Conservation (phyloP, 1,140 invertebrate species). For the Halesus radiatus region DNA sequence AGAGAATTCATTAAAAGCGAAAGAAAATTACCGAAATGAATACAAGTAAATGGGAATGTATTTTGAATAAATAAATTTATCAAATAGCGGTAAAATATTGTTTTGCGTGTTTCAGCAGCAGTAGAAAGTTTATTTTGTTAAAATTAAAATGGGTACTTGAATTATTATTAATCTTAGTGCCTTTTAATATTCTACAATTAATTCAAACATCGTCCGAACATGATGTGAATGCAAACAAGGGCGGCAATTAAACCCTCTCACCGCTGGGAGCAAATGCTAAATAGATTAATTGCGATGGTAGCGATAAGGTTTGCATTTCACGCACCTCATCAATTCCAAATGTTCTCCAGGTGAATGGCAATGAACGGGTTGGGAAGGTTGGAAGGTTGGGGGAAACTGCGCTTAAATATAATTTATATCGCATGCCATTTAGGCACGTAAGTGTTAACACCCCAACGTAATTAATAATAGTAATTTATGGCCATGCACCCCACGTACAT, state of each 20-base stretch:
- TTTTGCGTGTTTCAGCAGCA: too few relatives aligned
- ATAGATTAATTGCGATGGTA: constrained; percentile 39
- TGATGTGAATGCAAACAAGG: not conserved
- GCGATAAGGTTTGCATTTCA: constrained; percentile 41
- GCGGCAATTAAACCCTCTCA: constrained; percentile 2
- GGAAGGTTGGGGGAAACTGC: not conserved
- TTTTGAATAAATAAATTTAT: too few relatives aligned
- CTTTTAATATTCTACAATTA: too few relatives aligned
- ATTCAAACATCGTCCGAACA: too few relatives aligned
- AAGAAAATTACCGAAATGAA: too few relatives aligned
- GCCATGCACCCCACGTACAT: not conserved
- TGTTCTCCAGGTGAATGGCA: constrained; percentile 42
- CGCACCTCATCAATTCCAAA: constrained; percentile 47
- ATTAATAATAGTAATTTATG: constrained; percentile 40
- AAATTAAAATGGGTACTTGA: too few relatives aligned
- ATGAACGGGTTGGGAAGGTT: constrained; percentile 36
- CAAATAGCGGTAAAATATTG: too few relatives aligned
- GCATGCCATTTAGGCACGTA: constrained; percentile 31
- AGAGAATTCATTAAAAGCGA: too few relatives aligned
- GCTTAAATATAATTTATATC: constrained; percentile 47
- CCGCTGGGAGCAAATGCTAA: constrained; percentile 8
- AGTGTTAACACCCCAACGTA: constrained; percentile 33
- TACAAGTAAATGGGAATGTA: too few relatives aligned
- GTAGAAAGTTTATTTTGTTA: too few relatives aligned
- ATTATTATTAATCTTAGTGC: too few relatives aligned